A percentile compares a stretch with the other conserved stretches of the same genome.
Evolutionary conservation across 2,797 vertebrate species (phyloP).

Genomic region (Mycteria americana): DNA sequence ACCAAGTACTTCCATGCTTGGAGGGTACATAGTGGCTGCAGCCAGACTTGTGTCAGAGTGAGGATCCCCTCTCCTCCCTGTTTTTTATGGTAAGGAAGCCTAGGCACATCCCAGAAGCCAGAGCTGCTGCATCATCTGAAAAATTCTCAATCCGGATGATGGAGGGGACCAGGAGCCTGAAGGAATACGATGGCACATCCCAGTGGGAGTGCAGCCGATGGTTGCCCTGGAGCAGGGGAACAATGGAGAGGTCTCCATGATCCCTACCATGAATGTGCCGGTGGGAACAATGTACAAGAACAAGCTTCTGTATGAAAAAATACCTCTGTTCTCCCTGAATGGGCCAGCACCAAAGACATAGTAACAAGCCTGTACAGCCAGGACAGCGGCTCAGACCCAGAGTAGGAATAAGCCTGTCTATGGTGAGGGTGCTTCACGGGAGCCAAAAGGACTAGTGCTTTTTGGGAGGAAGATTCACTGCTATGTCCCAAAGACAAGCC

Average conservation of each 20-base stretch:
- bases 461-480: background rate
- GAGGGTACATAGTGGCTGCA: background rate
- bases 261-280: background rate
- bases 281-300: background rate
- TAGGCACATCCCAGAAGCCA: background rate
- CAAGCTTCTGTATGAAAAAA: background rate
- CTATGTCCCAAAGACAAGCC: background rate
- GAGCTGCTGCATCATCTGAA: background rate
- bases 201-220: background rate
- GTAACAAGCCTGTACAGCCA: background rate
- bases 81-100: background rate
- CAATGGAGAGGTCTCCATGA: background rate
- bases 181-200: background rate
- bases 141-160: background rate
- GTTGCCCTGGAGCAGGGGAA: background rate
- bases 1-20: background rate
- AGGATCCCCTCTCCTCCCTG: background rate
- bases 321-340: fast-evolving
- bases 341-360: background rate
- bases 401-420: background rate
- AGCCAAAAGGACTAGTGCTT: background rate
- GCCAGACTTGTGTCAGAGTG: background rate
- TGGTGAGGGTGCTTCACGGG: background rate
- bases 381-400: fast-evolving
- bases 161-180: background rate